Evolutionary conservation across 2,888 invertebrate genomes (phyloP), one percentile per base, ranked within the genome.

Genomic region (Rosalia funebris): DNA sequence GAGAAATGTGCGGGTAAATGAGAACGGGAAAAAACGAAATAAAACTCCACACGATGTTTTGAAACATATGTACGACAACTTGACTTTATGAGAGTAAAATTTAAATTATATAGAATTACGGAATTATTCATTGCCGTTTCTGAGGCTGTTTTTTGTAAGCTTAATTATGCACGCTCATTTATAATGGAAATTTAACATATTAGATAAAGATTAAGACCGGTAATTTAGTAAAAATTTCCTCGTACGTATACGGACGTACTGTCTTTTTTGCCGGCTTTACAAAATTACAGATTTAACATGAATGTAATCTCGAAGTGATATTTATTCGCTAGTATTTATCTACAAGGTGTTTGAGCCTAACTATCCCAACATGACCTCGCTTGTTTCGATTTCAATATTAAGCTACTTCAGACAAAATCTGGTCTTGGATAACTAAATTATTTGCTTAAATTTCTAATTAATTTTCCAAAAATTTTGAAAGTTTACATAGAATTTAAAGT

Each of bases 1-100:
- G 62, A 66, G 66, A 66, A 62, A 66, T 65, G 58, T 60, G 62
- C 59, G 60, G 53, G 37, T 37, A 19, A 56, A 55, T 52, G 60
- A 31, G 39, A 55, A 20, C 37, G 42, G 56, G 50, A 60, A 56
- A 20, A 5, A 52, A 60, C 34, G 37, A 50, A 62, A 48, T 39
- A 54, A 55, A 59, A 59, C 46, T 9, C 20, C 46, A 36, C 41
- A 41, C 57, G 60, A 58, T 55, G 52, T 63, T 58, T 58, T 17
- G 34, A 58, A 63, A 62, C 65, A 65, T 52, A 58, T 63, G 65
- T 65, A 47, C 52, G 53, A 58, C 58, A 58, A 53, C 42, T 60
- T 57, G 36, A 50, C 50, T 61, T 56, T 57, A 55, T 55, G 57
- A 52, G 46, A 55, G 47, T 44, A 44, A 31, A 63, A 56, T 64